Base-by-base conservation (phyloP, 2,113 vertebrate species). In the Chlamydotis undulata region DNA sequence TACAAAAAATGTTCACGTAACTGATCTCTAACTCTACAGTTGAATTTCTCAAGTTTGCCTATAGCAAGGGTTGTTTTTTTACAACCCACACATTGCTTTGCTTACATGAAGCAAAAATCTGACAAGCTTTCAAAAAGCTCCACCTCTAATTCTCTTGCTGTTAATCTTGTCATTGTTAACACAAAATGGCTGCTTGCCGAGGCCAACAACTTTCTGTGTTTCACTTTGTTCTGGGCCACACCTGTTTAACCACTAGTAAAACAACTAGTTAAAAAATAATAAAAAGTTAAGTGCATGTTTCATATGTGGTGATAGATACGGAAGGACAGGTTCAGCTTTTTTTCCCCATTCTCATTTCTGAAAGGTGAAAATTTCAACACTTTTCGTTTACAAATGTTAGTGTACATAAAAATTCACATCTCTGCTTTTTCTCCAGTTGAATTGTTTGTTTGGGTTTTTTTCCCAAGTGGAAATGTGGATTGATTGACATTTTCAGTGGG, bases 21-120 rank as follows among this genome's bases (percentile, higher is more conserved):
- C 73, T 50, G 15, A 86, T 96, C 41, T 89, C 73, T 59, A 67
- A 94, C 59, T 86, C 68, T 43, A 37, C 39, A 92, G 24, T 28
- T 84, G 45, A 84, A 68, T 96, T 96, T 96, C 94, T 92, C 53
- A 90, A 93, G 65, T 88, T 92, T 9, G 92, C 94, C 90, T 14
- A 0, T 79, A 95, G 92, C 93, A 87, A 93, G 77, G 74, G 79
- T 71, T 96, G 85, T 5, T 53, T 93, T 93, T 80, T 68, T 79
- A 70, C 94, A 82, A 77, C 96, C 89, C 87, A 97, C 90, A 64
- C 35, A 41, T 87, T 77, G 22, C 71, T 93, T 93, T 91, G 78
- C 81, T 91, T 91, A 94, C 5, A 17, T 82, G 82, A 93, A 90
- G 71, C 18, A 90, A 56, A 86, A 89, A 77, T 61, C 78, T 97